Percentiles rank a stretch among this genome's conserved stretches.
phyloP scores from a whole-genome alignment of 2,797 vertebrate genomes.

The Coregonus ussuriensis region DNA sequence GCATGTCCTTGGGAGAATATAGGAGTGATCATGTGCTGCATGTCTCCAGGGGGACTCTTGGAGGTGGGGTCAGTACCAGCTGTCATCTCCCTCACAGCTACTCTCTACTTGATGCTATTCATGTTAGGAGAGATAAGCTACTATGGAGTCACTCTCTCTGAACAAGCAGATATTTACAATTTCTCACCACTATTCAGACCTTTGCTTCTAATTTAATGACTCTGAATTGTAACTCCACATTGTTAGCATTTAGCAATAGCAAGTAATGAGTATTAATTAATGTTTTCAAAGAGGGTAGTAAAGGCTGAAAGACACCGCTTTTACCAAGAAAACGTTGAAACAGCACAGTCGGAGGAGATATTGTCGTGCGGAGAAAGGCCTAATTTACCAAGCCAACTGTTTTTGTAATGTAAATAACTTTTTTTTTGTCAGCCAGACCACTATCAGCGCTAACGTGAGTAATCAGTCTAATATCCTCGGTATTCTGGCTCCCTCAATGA shows the following conservation, averaged over 20 bases:
- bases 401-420: slow-evolving; percentile 65
- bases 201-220: slow-evolving; percentile 68
- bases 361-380: slow-evolving; percentile 55
- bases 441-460: slow-evolving; percentile 55
- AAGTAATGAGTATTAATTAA: slow-evolving; percentile 73
- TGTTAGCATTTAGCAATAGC: slow-evolving; percentile 70
- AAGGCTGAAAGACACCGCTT: slow-evolving; percentile 63
- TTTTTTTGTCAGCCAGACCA: slow-evolving; percentile 34
- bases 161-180: slow-evolving; percentile 38
- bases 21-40: slow-evolving; percentile 8
- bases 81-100: slow-evolving; percentile 30
- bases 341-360: slow-evolving; percentile 54
- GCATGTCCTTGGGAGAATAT: slow-evolving; percentile 15
- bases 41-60: neutral
- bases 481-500: slow-evolving; percentile 59
- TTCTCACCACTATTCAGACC: slow-evolving; percentile 46
- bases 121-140: slow-evolving; percentile 23
- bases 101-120: neutral
- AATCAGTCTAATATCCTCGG: slow-evolving; percentile 66
- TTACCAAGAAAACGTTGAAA: slow-evolving; percentile 64
- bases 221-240: slow-evolving; percentile 71
- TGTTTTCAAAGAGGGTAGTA: slow-evolving; percentile 60
- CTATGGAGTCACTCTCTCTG: slow-evolving; percentile 25
- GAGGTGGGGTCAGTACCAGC: slow-evolving; percentile 2
- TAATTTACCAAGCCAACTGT: slow-evolving; percentile 69